phyloP scores from a whole-genome alignment of 2,113 vertebrate genomes.

The Lepidothrix coronata region DNA sequence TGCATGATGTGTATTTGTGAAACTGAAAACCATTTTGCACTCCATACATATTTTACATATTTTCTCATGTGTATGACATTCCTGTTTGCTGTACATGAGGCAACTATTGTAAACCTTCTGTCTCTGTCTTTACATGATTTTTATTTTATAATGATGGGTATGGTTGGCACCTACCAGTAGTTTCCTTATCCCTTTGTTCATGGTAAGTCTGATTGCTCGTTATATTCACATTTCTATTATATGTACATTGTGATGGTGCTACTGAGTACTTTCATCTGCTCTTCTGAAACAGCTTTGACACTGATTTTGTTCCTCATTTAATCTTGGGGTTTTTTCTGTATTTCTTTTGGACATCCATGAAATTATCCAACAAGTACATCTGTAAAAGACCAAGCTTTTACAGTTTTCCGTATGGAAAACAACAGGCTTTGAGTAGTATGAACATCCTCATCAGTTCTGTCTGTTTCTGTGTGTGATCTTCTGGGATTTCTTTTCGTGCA shows the following conservation, averaged over 20 bases:
- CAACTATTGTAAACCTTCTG: not conserved
- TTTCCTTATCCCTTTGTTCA: not conserved
- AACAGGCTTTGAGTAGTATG: not conserved
- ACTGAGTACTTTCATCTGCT: not conserved
- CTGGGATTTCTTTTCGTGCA: not conserved
- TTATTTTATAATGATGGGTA: not conserved
- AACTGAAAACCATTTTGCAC: not conserved
- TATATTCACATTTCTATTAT: not conserved
- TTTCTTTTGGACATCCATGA: not conserved
- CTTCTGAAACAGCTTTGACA: not conserved
- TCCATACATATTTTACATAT: not conserved
- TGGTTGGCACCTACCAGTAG: not conserved
- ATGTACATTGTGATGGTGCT: not conserved
- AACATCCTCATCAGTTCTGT: not conserved
- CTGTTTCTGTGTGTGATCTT: not conserved
- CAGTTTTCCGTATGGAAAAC: not conserved
- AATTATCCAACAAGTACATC: not conserved
- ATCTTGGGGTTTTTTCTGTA: not conserved
- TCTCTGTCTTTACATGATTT: not conserved
- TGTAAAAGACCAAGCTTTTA: not conserved
- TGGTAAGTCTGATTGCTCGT: not conserved
- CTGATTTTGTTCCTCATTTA: not conserved
- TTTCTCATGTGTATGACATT: not conserved
- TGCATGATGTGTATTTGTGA: not conserved
- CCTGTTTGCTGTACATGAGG: not conserved